Base-by-base conservation (phyloP, 2,113 vertebrate species). In the Hemiprocne comata region DNA sequence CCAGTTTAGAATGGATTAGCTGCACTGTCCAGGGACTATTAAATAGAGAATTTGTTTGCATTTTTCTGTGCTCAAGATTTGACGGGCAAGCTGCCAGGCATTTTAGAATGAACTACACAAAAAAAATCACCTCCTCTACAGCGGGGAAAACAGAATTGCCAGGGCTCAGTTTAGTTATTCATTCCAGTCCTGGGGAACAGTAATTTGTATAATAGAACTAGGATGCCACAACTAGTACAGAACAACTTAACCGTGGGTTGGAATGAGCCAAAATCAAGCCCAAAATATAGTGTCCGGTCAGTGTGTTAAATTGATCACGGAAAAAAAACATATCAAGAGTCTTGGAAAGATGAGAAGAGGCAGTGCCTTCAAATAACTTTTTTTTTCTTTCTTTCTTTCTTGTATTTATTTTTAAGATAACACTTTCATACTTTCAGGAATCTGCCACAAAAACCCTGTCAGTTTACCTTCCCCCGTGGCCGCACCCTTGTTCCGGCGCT, bases 1-100 rank as follows among this genome's bases (percentile, higher is more conserved):
- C 91, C 77, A 55, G 89, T 77, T 81, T 36, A 72, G 87, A 90
- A 78, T 46, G 86, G 93, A 93, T 93, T 90, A 91, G 91, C 71
- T 81, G 84, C 86, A 53, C 91, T 85, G 84, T 92, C 79, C 90
- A 7, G 50, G 26, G 10, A 90, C 93, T 57, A 70, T 93, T 93
- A 95, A 93, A 89, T 51, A 53, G 69, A 58, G 88, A 93, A 93
- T 92, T 90, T 88, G 70, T 74, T 84, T 69, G 65, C 55, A 24
- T 90, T 94, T 46, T 57, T 17, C 73, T 61, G 0, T 7, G 53
- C 73, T 93, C 38, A 34, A 7, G 40, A 42, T 84, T 71, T 44
- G 88, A 7, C 2, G 7, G 94, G 94, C 86, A 92, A 92, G 57
- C 76, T 84, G 95, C 96, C 95, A 94, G 78, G 84, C 65, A 34